Conservation (phyloP, 2,888 invertebrate species). For the Brenthis ino region DNA sequence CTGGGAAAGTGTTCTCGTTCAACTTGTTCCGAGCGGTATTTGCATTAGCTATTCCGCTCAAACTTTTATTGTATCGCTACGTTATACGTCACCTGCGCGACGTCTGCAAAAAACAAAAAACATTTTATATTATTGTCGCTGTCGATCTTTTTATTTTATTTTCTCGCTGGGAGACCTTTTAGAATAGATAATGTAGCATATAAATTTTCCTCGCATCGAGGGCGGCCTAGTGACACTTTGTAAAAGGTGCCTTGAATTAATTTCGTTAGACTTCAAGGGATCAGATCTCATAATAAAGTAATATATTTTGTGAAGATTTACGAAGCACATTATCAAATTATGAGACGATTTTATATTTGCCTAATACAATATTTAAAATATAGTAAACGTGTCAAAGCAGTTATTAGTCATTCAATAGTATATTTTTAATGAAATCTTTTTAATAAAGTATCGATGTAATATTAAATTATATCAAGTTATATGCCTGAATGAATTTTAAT, state of each 20-base stretch:
- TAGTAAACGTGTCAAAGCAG: too few relatives aligned
- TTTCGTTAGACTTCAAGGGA: constrained; percentile 69
- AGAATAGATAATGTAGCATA: constrained; percentile 77
- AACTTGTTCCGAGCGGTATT: constrained; percentile 21
- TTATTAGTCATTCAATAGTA: too few relatives aligned
- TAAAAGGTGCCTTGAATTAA: constrained; percentile 77
- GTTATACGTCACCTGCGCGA: constrained; percentile 21
- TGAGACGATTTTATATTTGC: constrained; percentile 4
- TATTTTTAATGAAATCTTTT: too few relatives aligned
- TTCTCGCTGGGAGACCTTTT: constrained; percentile 68
- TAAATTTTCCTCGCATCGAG: constrained; percentile 66
- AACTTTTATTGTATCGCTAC: constrained; percentile 12
- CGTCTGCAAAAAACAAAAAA: constrained; percentile 34
- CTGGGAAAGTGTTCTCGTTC: constrained; percentile 8
- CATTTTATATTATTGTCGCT: constrained; percentile 48
- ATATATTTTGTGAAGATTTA: constrained; percentile 23
- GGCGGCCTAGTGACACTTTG: constrained; percentile 59
- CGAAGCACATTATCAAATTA: neutral
- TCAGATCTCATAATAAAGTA: constrained; percentile 20
- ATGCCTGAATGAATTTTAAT: too few relatives aligned
- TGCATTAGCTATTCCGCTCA: constrained; percentile 24
- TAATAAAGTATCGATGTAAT: too few relatives aligned
- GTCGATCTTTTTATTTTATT: constrained; percentile 64
- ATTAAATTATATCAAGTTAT: too few relatives aligned
- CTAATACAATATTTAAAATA: constrained; percentile 5